Evolutionary conservation across 2,888 invertebrate genomes (phyloP).

Genomic region (Muschampia plurimacula): DNA sequence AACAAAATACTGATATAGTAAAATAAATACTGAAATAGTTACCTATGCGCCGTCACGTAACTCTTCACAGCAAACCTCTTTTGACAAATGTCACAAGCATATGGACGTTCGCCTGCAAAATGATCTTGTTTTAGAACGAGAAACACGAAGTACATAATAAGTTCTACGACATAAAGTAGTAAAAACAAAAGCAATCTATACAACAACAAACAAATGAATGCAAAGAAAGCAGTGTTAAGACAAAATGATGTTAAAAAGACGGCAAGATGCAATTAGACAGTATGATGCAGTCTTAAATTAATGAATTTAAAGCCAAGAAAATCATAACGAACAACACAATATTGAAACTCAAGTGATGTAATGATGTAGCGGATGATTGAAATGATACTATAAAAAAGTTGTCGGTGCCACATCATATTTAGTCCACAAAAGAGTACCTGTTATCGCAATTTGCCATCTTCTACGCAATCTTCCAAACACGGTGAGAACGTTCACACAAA

Average conservation of each 20-base stretch:
- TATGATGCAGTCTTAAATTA: constrained; percentile 75
- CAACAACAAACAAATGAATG: constrained; percentile 50
- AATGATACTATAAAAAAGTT: constrained; percentile 59
- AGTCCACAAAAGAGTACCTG: constrained; percentile 63
- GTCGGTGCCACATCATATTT: constrained; percentile 83
- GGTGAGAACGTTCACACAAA: constrained; percentile 49
- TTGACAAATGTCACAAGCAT: constrained; percentile 92
- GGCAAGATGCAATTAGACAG: constrained; percentile 83
- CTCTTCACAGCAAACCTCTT: constrained; percentile 93
- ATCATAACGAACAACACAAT: constrained; percentile 67
- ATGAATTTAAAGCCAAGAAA: constrained; percentile 71
- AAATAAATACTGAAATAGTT: constrained; percentile 37
- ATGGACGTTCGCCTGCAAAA: constrained; percentile 89
- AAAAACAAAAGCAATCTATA: constrained; percentile 25
- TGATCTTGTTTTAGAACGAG: constrained; percentile 21
- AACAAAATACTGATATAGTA: too few relatives aligned
- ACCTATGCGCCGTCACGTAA: constrained; percentile 92
- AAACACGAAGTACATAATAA: not conserved
- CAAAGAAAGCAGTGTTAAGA: constrained; percentile 61
- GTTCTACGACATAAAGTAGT: constrained; percentile 6
- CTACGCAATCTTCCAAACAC: constrained; percentile 53
- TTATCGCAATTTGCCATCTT: constrained; percentile 83
- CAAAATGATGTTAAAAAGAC: constrained; percentile 80
- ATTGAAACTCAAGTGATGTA: constrained; percentile 64
- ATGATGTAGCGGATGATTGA: constrained; percentile 63